Base-by-base conservation (phyloP, 2,797 vertebrate genomes). In the Gadopsis bispinosus region DNA sequence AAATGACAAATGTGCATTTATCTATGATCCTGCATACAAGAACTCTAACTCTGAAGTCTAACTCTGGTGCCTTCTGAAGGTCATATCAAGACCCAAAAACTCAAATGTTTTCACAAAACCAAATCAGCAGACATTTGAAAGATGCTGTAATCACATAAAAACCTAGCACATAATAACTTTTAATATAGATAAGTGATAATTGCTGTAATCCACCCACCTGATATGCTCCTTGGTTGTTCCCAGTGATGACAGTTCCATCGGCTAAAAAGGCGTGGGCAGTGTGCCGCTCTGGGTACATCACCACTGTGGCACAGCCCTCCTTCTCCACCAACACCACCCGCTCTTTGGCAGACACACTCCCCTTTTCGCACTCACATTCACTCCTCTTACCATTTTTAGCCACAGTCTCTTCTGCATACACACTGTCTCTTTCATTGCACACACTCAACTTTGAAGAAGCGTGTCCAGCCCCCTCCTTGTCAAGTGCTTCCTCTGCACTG, bases 221-320 rank as follows among this genome's bases (percentile, higher is more conserved):
- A 60, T 98, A 99, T 0, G 91, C 95, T 77, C 96, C 96, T 45
- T 87, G 90, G 47, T 94, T 94, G 62, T 93, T 95, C 75, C 96
- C 96, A 12, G 93, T 95, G 83, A 99, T 45, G 79, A 94, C 93
- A 0, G 97, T 98, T 20, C 97, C 97, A 58, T 99, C 97, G 31
- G 95, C 96, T 74, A 98, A 95, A 56, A 95, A 64, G 56, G 96
- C 79, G 2, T 93, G 92, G 83, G 95, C 96, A 5, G 80, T 84
- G 33, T 92, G 93, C 19, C 94, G 92, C 16, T 96, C 94, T 16
- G 95, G 95, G 88, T 96, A 96, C 92, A 95, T 95, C 81, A 89
- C 88, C 56, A 98, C 89, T 0, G 97, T 96, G 79, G 96, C 95
- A 48, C 94, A 97, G 60, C 96, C 95, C 45, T 94, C 86, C 66